Base-by-base conservation (phyloP, 2,888 invertebrate genomes). In the Achlya flavicornis region DNA sequence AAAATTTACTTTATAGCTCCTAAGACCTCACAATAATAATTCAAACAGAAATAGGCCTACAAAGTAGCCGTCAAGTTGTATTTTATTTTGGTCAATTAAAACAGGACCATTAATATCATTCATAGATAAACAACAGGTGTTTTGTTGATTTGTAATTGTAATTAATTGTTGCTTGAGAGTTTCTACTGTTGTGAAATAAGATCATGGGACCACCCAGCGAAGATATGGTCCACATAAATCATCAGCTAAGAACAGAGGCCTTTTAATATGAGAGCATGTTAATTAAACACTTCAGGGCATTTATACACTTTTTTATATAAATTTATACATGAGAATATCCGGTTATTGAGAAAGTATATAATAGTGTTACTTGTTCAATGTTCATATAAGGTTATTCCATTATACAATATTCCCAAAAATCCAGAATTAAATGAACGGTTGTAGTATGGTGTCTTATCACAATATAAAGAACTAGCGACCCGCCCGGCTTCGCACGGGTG, bases 121-220 rank as follows among this genome's bases (percentile, higher is more conserved):
- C 41, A 41, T 60, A 60, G 60, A 41, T 64, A 69, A 71, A 70
- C 67, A 66, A 69, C 75, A 75, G 72, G 72, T 75, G 73, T 63
- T 63, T 71, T 61, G 68, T 68, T 66, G 35, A 32, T 61, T 53
- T 46, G n/a, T 59, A 41, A 59, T 59, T 59, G 10, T 59, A 63
- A 63, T 63, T 63, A 48, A 63, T 63, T 48, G 32, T 26, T 46
- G 32, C 57, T n/a, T 57, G 53, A 48, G 19, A 53, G 58, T 60
- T 60, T 60, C 60, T 41, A 60, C 41, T 60, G 61, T 70, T 68
- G 63, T 65, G 68, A 68, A 70, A 68, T 62, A 57, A 61, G 68
- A 70, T 64, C 66, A 65, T 66, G 63, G 12, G 41, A 60, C 60
- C 60, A 60, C 60, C 60, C 60, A 60, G 41, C 10, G 53, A 19